Evolutionary conservation across 2,113 vertebrate species (phyloP), one percentile per base, ranked within the genome.

Genomic region (Sclerurus mexicanus): DNA sequence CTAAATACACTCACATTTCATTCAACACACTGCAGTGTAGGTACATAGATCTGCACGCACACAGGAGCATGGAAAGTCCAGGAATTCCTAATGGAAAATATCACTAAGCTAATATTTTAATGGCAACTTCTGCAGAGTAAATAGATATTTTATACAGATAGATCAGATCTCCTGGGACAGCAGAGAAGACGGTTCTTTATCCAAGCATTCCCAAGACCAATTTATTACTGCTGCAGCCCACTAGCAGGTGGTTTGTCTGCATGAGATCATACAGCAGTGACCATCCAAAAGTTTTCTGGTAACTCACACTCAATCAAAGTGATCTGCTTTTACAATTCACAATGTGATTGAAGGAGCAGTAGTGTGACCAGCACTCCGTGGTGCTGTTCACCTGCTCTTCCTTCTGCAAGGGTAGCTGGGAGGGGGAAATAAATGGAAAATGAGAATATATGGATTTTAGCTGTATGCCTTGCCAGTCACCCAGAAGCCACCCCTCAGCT

Each of bases 361-460:
- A 35, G 24, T 0, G 0, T 35, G 50, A 80, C 46, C 53, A 58
- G 67, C 19, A 22, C 47, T 56, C 10, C 0, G 0, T 0, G 2
- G 37, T 33, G 2, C 27, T 40, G 53, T 67, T 90, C 7, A 2
- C 12, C 44, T 39, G 14, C 46, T 88, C 42, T 64, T 85, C 49
- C 53, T 56, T 85, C 75, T 53, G 23, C 39, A 47, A 20, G 35
- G 8, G 22, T 17, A 3, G 5, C 40, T 1, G 40, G 12, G 12
- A 60, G 13, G 12, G 14, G 39, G 9, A 64, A 75, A 67, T 9
- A 40, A 68, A 80, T 25, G 39, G 47, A 81, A 74, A 59, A 84
- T 9, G 33, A 59, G 12, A 27, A 25, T 2, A 67, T 2, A 23
- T 19, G 59, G 59, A 35, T 78, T 75, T 35, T 42, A 58, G 47